Evolutionary conservation across 2,888 invertebrate species (phyloP).

Genomic region (Liodrosophila aerea): DNA sequence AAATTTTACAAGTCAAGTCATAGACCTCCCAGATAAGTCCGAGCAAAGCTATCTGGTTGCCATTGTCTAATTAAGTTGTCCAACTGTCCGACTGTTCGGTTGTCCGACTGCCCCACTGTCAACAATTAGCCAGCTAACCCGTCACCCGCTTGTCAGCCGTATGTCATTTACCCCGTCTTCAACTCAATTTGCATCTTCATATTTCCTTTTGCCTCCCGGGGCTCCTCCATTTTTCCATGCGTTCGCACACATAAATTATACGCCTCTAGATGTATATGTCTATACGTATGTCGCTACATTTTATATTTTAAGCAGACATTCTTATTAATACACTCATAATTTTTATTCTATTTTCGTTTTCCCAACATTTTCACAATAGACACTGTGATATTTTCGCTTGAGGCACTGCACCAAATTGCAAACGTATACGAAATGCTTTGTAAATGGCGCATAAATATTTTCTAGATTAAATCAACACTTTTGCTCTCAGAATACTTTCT

Average conservation of each 20-base stretch:
- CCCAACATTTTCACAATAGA: constrained; percentile 35
- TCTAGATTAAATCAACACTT: constrained; percentile 49
- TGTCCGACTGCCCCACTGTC: constrained; percentile 37
- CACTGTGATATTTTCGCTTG: constrained; percentile 16
- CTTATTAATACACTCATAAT: constrained; percentile 5
- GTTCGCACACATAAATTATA: not conserved
- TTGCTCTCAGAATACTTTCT: constrained; percentile 32
- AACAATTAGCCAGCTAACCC: constrained; percentile 58
- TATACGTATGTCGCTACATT: constrained; percentile 21
- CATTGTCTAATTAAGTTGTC: constrained; percentile 65
- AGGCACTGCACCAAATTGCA: constrained; percentile 35
- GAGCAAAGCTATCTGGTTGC: constrained; percentile 3
- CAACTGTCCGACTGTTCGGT: constrained; percentile 38
- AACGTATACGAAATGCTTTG: constrained; percentile 21
- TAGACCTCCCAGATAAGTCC: constrained; percentile 22
- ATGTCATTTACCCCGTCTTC: constrained; percentile 19
- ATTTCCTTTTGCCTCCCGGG: not conserved
- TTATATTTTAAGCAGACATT: no score
- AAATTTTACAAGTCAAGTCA: constrained; percentile 27
- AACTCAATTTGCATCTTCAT: constrained; percentile 21
- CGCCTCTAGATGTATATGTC: constrained; percentile 6
- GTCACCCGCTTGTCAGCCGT: constrained; percentile 16
- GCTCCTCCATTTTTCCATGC: not conserved
- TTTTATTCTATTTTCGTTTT: constrained; percentile 29
- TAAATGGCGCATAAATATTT: constrained; percentile 60